phyloP scores from a whole-genome alignment of 2,113 vertebrate species.

The Apeltes quadracus region DNA sequence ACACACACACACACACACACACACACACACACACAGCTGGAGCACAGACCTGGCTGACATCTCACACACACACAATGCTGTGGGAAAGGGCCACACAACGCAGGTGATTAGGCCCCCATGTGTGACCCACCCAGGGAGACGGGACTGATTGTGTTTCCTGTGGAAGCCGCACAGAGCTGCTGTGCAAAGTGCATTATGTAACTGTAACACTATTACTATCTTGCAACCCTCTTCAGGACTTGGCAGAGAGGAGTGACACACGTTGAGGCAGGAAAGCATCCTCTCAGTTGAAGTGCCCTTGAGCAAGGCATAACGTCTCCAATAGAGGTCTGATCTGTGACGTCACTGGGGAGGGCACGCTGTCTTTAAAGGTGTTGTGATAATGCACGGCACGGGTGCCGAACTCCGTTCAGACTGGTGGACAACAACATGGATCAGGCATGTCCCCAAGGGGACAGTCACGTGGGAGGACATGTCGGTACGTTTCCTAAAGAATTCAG shows the following conservation, averaged over 20 bases:
- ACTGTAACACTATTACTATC: not conserved
- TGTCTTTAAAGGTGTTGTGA: not conserved
- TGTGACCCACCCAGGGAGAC: constrained; percentile 9
- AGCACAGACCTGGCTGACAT: constrained; percentile 14
- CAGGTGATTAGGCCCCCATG: constrained; percentile 41
- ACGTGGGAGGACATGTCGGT: not conserved
- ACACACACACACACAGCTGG: constrained; percentile 7
- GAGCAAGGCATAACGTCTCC: not conserved
- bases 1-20: not conserved
- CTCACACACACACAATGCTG: not conserved
- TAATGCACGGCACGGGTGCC: not conserved
- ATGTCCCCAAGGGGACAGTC: constrained; percentile 1
- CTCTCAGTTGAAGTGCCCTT: constrained; percentile 6
- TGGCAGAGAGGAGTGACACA: not conserved
- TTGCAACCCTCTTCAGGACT: constrained; percentile 1
- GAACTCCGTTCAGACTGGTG: no score
- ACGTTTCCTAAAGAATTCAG: no score
- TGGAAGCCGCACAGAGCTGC: no score
- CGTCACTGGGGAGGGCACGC: not conserved
- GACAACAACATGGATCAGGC: no score
- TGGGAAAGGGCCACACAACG: constrained; percentile 17
- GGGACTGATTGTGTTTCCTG: not conserved
- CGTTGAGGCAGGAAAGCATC: not conserved
- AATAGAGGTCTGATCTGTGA: not conserved
- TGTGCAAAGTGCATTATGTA: not conserved